Conservation (phyloP, 2,113 vertebrate species). For the Tyto alba region DNA sequence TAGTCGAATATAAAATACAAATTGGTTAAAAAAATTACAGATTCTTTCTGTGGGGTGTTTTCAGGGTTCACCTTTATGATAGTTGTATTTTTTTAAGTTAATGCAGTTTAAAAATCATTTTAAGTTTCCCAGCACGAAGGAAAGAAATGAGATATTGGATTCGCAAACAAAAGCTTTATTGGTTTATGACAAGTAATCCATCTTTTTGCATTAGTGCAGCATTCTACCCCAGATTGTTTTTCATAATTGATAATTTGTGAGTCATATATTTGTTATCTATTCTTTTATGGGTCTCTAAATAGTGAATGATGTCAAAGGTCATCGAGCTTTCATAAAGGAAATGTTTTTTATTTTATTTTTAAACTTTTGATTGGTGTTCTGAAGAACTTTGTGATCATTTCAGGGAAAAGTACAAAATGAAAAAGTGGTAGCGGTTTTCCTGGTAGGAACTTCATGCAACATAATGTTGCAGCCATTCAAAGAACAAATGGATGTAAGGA, state of each 20-base stretch:
- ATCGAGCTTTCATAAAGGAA: conserved; percentile 44
- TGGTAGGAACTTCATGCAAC: not conserved
- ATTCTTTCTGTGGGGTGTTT: conserved; percentile 26
- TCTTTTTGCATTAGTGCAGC: conserved; percentile 72
- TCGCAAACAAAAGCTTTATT: conserved; percentile 72
- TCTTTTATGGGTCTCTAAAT: conserved; percentile 70
- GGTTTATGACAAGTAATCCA: conserved; percentile 74
- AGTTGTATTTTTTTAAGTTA: conserved; percentile 57
- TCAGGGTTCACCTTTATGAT: conserved; percentile 46
- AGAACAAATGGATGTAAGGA: not conserved
- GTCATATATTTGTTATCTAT: conserved; percentile 73
- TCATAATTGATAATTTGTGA: conserved; percentile 76
- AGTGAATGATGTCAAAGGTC: conserved; percentile 62
- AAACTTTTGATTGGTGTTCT: conserved; percentile 50
- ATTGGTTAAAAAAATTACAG: conserved; percentile 42
- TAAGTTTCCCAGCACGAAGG: conserved; percentile 49
- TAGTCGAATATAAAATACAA: conserved; percentile 14
- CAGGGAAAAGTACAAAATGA: not conserved
- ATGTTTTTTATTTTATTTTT: conserved; percentile 35
- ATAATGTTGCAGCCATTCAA: not conserved
- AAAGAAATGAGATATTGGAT: conserved; percentile 69
- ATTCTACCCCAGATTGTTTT: conserved; percentile 70
- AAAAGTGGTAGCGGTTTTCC: not conserved
- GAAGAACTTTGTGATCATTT: conserved; percentile 39
- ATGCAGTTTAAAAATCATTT: conserved; percentile 72